A percentile compares a stretch with the other conserved stretches of the same genome.
These are phyloP conservation scores for Xiphydria camelus DNA, from an alignment of 2,888 invertebrate species.

Conservation along the genomic window DNA sequence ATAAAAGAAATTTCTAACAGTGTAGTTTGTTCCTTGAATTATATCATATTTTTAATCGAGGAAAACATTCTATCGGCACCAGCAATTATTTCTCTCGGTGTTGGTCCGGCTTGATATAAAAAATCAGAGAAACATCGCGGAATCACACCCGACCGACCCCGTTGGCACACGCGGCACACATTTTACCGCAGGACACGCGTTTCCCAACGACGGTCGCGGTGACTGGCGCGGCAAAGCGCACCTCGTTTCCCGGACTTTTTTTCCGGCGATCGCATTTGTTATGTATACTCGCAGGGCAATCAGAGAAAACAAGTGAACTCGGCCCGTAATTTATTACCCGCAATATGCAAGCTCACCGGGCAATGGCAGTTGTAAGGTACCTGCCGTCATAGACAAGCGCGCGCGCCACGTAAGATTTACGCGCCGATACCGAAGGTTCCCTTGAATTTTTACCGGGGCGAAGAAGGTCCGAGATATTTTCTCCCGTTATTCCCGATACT, in stretches of 20 bases:
- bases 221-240: too few species aligned
- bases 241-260: neutral
- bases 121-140: too few species aligned
- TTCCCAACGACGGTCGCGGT: too few species aligned
- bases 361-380: slow-evolving; percentile 22
- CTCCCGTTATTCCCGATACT: slow-evolving; percentile 39
- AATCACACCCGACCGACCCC: too few species aligned
- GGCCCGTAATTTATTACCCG: slow-evolving; percentile 25
- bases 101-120: too few species aligned
- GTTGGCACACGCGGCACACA: too few species aligned
- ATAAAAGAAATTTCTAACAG: too few species aligned
- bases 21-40: too few species aligned
- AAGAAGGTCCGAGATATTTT: slow-evolving; percentile 35
- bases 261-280: neutral
- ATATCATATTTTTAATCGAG: too few species aligned
- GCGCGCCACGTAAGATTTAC: slow-evolving; percentile 30
- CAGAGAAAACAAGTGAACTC: slow-evolving; percentile 6
- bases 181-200: too few species aligned
- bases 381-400: neutral
- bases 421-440: slow-evolving; percentile 25
- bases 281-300: neutral
- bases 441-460: slow-evolving; percentile 7
- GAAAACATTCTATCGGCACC: too few species aligned
- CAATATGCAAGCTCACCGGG: slow-evolving; percentile 32
- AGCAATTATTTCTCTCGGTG: too few species aligned